Conservation (phyloP, 2,113 vertebrate genomes). For the Struthio camelus region DNA sequence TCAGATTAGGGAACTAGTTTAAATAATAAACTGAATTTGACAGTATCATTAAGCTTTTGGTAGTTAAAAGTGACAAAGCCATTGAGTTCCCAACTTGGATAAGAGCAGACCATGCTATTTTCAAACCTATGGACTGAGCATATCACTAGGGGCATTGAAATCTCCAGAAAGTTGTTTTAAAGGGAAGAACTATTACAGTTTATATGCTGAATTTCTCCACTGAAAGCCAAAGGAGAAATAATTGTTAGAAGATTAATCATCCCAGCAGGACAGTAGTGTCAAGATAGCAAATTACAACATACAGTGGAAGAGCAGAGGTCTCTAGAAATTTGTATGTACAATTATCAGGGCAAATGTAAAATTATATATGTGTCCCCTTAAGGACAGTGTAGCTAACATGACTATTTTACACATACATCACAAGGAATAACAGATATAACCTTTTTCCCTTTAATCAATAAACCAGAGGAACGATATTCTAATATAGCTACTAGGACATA, state of each 20-base stretch:
- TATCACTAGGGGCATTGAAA: slow-evolving; percentile 64
- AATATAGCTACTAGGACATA: background rate
- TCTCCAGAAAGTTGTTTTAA: background rate
- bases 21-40: slow-evolving; percentile 49
- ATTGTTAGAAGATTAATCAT: background rate
- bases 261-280: background rate
- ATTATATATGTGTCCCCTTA: background rate
- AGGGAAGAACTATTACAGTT: background rate
- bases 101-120: slow-evolving; percentile 29
- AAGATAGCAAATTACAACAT: background rate
- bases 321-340: background rate
- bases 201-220: background rate
- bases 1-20: slow-evolving; percentile 63
- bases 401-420: background rate
- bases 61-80: slow-evolving; percentile 42
- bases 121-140: slow-evolving; percentile 19
- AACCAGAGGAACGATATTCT: background rate
- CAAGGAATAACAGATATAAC: background rate
- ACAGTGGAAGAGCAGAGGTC: background rate
- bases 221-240: background rate
- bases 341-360: background rate
- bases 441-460: background rate
- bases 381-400: background rate
- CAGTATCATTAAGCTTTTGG: slow-evolving; percentile 52
- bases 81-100: slow-evolving; percentile 17